A percentile compares a stretch with the other conserved stretches of the same genome.
Evolutionary conservation across 2,888 invertebrate species (phyloP).

Genomic region (Tenthredo mesomela): DNA sequence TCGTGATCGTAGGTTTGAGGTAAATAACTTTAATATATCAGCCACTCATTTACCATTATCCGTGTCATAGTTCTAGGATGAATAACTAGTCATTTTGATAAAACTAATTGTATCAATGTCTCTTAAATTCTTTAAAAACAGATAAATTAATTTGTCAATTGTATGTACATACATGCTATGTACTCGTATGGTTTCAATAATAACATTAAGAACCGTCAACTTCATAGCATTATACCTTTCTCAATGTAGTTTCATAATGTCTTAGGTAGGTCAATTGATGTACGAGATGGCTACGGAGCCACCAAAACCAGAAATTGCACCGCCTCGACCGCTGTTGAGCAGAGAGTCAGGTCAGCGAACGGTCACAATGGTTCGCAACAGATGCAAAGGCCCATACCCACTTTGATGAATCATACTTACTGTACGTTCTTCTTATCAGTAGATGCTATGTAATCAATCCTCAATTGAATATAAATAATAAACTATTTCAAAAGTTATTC

Average conservation of each 20-base stretch:
- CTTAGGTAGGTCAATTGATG: slow-evolving; percentile 55
- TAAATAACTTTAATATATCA: slow-evolving; percentile 49
- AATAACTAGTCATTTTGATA: neutral
- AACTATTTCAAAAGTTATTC: neutral
- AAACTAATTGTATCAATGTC: neutral
- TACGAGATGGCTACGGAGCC: slow-evolving; percentile 54
- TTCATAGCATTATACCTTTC: slow-evolving; percentile 28
- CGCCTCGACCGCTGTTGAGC: slow-evolving; percentile 46
- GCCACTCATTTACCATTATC: neutral
- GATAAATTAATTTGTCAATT: neutral
- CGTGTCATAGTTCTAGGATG: neutral
- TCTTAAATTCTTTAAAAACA: neutral
- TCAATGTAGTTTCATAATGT: neutral
- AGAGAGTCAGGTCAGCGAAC: slow-evolving; percentile 48
- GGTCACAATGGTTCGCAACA: slow-evolving; percentile 39
- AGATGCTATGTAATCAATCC: slow-evolving; percentile 13
- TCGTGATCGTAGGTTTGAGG: slow-evolving; percentile 56
- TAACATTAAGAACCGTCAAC: neutral
- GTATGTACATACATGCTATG: neutral
- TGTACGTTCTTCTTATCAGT: neutral
- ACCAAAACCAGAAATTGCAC: slow-evolving; percentile 49
- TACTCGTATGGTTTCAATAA: neutral
- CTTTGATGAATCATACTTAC: slow-evolving; percentile 28
- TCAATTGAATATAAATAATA: slow-evolving; percentile 17
- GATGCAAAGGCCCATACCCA: slow-evolving; percentile 45